Evolutionary conservation across 2,797 vertebrate genomes (phyloP), one percentile per base, ranked within the genome.

Genomic region (Helicolenus hilgendorfi): DNA sequence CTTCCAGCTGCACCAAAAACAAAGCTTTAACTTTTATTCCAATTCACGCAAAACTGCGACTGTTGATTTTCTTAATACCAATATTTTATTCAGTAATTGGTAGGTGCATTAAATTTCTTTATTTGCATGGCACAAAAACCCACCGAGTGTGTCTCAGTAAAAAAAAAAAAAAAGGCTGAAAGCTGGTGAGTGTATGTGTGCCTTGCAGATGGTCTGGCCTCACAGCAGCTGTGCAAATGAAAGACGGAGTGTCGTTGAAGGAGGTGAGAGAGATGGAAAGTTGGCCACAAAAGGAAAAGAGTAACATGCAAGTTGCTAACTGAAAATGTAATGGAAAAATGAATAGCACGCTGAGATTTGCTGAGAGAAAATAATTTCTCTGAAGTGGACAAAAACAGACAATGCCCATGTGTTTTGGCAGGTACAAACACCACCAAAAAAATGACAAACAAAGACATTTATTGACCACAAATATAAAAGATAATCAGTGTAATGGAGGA

Each of bases 171-270:
- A 68, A 72, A 33, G 84, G 83, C 86, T 72, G 77, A 90, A 82
- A 87, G 83, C 80, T 90, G 79, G 91, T 77, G 90, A 87, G 87
- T 81, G 79, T 91, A 93, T 83, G 90, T 55, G 53, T 55, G 53
- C 88, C 79, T 91, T 85, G 91, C 95, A 96, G 95, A 96, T 95
- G 93, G 95, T 89, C 77, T 68, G 81, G 94, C 94, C 91, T 95
- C 89, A 68, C 85, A 93, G 92, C 95, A 97, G 96, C 96, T 96
- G 95, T 95, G 94, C 93, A 96, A 97, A 97, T 95, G 95, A 96
- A 96, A 96, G 95, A 96, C 91, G 58, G 89, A 91, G 95, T 93
- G 95, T 93, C 83, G 86, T 60, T 95, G 90, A 94, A 96, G 92
- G 81, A 94, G 93, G 93, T 68, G 88, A 92, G 89, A 83, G 93